Base-by-base conservation (phyloP, 2,797 vertebrate genomes). In the Fistularia commersonii region DNA sequence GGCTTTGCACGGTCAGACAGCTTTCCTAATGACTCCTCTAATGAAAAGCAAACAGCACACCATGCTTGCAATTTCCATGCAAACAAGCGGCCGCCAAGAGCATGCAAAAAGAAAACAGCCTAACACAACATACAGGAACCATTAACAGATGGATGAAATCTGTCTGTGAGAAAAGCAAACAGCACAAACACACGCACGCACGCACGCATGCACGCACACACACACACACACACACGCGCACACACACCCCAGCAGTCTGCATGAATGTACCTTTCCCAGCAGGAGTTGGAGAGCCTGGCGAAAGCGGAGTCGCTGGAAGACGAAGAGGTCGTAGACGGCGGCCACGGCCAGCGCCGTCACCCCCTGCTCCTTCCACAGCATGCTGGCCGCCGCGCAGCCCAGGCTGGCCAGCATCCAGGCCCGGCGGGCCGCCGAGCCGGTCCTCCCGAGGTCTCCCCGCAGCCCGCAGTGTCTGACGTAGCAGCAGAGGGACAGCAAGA, bases 351-450 rank as follows among this genome's bases (percentile, higher is more conserved):
- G 87, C 63, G 95, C 96, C 13, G 93, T 98, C 77, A 98, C 92
- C 66, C 96, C 96, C 77, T 98, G 96, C 69, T 98, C 96, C 83
- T 98, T 98, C 96, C 96, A 98, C 51, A 98, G 79, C 93, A 98
- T 98, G 61, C 95, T 96, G 81, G 90, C 93, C 0, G 91, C 91
- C 0, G 95, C 95, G 0, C 92, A 95, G 50, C 92, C 81, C 57
- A 96, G 88, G 0, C 95, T 88, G 42, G 88, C 91, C 61, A 92
- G 72, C 82, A 98, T 88, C 96, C 96, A 98, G 55, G 80, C 87
- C 93, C 92, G 93, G 38, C 92, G 88, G 55, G 84, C 12, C 1
- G 7, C 12, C 12, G 7, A 13, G 37, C 57, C 53, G 47, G 53
- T 8, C 49, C 50, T 44, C 1, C 5, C 5, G 0, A 13, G 23